Percentiles rank a stretch among this genome's conserved stretches.
These are phyloP conservation scores for Hypanus sabinus DNA, from an alignment of 2,113 vertebrate genomes.

Conservation along the genomic window DNA sequence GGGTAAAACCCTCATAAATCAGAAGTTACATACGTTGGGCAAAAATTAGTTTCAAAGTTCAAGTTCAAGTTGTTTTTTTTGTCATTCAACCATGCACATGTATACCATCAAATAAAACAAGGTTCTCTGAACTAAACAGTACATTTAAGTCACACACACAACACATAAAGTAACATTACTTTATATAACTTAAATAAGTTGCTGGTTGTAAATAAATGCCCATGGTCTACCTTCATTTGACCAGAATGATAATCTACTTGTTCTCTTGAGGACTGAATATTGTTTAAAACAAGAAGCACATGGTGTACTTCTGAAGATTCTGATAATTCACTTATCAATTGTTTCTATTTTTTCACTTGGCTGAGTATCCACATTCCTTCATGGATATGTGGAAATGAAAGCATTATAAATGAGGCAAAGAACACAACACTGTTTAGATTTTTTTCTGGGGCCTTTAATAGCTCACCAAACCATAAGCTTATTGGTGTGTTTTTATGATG, in stretches of 20 bases:
- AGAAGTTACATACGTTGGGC: not conserved
- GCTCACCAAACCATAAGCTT: not conserved
- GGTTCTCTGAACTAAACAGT: too few species aligned
- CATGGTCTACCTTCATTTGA: constrained; percentile 1
- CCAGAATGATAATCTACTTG: not conserved
- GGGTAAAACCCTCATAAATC: not conserved
- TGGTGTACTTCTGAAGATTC: not conserved
- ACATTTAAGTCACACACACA: too few species aligned
- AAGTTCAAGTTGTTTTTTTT: too few species aligned
- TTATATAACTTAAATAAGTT: too few species aligned
- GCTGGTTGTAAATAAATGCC: not conserved
- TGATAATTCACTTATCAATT: constrained; percentile 30
- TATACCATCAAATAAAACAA: too few species aligned
- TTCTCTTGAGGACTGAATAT: not conserved
- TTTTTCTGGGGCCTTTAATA: not conserved
- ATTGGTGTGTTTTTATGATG: not conserved
- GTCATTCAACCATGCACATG: too few species aligned
- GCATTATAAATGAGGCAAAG: constrained; percentile 14
- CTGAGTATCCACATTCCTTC: not conserved
- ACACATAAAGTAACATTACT: too few species aligned
- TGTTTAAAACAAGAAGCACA: not conserved
- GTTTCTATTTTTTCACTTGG: constrained; percentile 8
- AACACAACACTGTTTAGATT: not conserved
- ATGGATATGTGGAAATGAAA: not conserved
- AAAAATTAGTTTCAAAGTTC: not conserved